A percentile compares a stretch with the other conserved stretches of the same genome.
phyloP scores from a whole-genome alignment of 2,797 vertebrate genomes.

The Cheirogaleus major region DNA sequence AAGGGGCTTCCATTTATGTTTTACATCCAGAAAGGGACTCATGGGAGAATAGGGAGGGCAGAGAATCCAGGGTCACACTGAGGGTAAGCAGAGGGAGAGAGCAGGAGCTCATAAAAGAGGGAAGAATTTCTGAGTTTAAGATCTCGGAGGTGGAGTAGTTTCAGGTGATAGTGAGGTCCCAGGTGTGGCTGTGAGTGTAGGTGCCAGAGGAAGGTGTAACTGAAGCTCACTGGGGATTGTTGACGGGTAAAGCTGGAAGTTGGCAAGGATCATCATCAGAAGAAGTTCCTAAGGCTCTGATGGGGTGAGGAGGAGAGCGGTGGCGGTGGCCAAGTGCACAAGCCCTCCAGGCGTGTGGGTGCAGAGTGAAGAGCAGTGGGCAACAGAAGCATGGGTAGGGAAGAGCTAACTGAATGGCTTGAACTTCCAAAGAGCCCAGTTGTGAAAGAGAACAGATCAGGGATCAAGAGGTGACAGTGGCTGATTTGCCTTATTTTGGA shows the following conservation, averaged over 20 bases:
- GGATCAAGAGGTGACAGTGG: neutral
- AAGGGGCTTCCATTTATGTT: neutral
- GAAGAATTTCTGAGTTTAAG: neutral
- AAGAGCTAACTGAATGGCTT: neutral
- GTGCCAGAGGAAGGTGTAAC: neutral
- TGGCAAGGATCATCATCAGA: neutral
- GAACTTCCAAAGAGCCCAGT: neutral
- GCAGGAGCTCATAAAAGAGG: neutral
- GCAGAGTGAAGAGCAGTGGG: neutral
- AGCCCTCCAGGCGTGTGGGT: fast-evolving
- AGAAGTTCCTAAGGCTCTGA: neutral
- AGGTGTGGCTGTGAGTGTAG: neutral
- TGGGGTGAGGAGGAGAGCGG: neutral
- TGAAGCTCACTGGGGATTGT: neutral
- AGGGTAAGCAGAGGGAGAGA: neutral
- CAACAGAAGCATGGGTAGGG: fast-evolving
- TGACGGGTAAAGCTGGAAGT: neutral
- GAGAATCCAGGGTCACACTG: neutral
- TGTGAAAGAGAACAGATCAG: neutral
- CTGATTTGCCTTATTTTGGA: neutral
- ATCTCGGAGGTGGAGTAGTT: neutral
- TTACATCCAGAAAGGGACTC: neutral
- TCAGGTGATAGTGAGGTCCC: neutral
- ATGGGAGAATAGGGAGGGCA: neutral
- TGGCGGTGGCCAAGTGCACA: neutral